Evolutionary conservation across 2,888 invertebrate genomes (phyloP), one percentile per base, ranked within the genome.

Genomic region (Nemotelus pantherinus): DNA sequence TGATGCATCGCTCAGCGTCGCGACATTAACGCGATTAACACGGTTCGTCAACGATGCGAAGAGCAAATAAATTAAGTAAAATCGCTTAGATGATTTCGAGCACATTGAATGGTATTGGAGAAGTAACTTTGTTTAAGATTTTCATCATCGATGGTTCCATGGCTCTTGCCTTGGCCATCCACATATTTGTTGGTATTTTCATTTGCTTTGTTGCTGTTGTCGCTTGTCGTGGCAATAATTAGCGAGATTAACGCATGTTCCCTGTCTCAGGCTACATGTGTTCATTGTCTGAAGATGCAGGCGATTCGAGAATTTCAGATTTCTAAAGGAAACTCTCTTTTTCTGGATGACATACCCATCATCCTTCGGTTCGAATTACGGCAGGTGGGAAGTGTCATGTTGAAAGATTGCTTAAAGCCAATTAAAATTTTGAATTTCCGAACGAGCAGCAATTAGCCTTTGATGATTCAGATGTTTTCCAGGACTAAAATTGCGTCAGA

Each of bases 171-270:
- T 44, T 3, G 43, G n/a, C 45, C 45, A 7, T 7, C 39, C 5
- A 1, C 4, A 64, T 44, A n/a, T 67, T 53, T 70, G 70, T 41
- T 70, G 25, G 25, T 55, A 55, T 45, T 53, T 39, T 50, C 50
- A 55, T 70, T 53, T 10, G 41, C 10, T 53, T 7, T 67, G n/a
- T 47, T 58, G 72, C 58, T 55, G 41, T 57, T 45, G n/a, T 72
- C 58, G 72, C 10, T n/a, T 72, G 39, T 68, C 9, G 50, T 47
- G 75, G 53, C 55, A 68, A 72, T 79, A 79, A 79, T 79, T 79
- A 79, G 79, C 55, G 60, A 72, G 76, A 77, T 77, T 79, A 77
- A 77, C 77, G 79, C 77, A 77, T 79, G 79, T 77, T 79, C 55
- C 48, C 55, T 79, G 77, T 79, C 76, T 67, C 68, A n/a, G 64